Percentiles rank a stretch among this genome's conserved stretches.
Evolutionary conservation across 2,888 invertebrate genomes (phyloP).

Genomic region (Holacanthella duospinosa): DNA sequence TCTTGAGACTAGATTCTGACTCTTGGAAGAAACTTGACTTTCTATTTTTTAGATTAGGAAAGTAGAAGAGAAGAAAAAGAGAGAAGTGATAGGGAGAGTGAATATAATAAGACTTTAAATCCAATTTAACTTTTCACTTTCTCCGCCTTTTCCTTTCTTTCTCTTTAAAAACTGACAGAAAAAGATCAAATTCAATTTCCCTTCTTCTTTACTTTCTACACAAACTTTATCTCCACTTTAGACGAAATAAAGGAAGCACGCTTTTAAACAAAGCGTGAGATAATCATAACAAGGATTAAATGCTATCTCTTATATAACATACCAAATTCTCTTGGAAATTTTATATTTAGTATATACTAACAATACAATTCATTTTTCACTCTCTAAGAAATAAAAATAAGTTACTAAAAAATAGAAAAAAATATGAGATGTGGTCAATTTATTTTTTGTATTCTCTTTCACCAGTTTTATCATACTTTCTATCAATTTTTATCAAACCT

Average conservation of each 20-base stretch:
- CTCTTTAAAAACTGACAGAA: too few relatives aligned
- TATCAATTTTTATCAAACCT: too few relatives aligned
- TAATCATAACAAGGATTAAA: constrained; percentile 6
- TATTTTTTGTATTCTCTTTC: too few relatives aligned
- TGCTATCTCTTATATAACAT: too few relatives aligned
- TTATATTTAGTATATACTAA: too few relatives aligned
- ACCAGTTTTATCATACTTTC: too few relatives aligned
- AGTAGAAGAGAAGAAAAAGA: neutral
- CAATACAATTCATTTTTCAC: too few relatives aligned
- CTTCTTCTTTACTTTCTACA: constrained; percentile 13
- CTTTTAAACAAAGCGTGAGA: too few relatives aligned
- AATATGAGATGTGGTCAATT: too few relatives aligned
- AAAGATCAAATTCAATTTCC: constrained; percentile 24
- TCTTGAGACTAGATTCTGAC: constrained; percentile 3
- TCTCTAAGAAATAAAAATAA: too few relatives aligned
- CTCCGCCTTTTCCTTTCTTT: neutral
- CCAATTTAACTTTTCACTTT: constrained; percentile 28
- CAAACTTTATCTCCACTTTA: neutral
- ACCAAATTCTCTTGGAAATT: too few relatives aligned
- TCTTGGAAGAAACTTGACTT: neutral
- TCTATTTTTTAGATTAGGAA: neutral
- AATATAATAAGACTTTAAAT: constrained; percentile 18
- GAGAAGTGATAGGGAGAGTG: constrained; percentile 11
- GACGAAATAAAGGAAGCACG: neutral
- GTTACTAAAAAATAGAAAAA: too few relatives aligned